These are phyloP conservation scores for Pseudomugil gertrudae DNA, from an alignment of 2,797 vertebrate genomes.

Conservation along the genomic window DNA sequence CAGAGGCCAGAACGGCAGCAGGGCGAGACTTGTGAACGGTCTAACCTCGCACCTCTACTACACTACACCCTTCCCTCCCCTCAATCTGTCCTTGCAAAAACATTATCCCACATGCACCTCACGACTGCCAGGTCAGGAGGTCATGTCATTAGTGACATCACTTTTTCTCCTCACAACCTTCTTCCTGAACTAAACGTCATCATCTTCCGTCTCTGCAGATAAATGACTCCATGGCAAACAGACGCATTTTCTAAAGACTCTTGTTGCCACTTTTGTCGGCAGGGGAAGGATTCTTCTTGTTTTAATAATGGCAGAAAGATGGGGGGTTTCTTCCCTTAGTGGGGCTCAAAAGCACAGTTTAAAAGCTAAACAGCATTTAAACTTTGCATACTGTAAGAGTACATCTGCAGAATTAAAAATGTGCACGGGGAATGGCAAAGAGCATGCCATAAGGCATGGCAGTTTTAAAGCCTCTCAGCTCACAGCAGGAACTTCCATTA, in stretches of 20 bases:
- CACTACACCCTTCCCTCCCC: neutral
- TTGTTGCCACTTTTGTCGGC: constrained; percentile 53
- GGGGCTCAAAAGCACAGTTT: constrained; percentile 20
- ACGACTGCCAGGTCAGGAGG: constrained; percentile 40
- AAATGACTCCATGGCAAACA: constrained; percentile 25
- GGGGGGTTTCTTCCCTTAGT: constrained; percentile 8
- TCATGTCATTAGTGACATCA: constrained; percentile 64
- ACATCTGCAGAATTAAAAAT: constrained; percentile 24
- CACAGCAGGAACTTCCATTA: constrained; percentile 37
- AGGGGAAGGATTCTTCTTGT: constrained; percentile 30
- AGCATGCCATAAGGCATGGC: neutral
- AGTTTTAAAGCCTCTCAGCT: constrained; percentile 17
- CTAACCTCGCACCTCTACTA: constrained; percentile 40
- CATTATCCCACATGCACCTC: constrained; percentile 40
- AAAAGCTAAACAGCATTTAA: constrained; percentile 11
- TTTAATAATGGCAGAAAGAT: constrained; percentile 23
- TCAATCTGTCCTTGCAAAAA: neutral
- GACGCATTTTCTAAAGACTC: constrained; percentile 36
- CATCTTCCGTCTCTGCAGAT: constrained; percentile 43
- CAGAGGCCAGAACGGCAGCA: constrained; percentile 15
- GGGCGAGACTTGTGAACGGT: constrained; percentile 16
- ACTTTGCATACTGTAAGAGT: constrained; percentile 10
- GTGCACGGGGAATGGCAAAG: constrained; percentile 15
- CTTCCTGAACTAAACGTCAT: constrained; percentile 13
- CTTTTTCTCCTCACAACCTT: constrained; percentile 49